These are phyloP conservation scores for Hedychridium roseum DNA, from an alignment of 2,888 invertebrate genomes.

Conservation along the genomic window DNA sequence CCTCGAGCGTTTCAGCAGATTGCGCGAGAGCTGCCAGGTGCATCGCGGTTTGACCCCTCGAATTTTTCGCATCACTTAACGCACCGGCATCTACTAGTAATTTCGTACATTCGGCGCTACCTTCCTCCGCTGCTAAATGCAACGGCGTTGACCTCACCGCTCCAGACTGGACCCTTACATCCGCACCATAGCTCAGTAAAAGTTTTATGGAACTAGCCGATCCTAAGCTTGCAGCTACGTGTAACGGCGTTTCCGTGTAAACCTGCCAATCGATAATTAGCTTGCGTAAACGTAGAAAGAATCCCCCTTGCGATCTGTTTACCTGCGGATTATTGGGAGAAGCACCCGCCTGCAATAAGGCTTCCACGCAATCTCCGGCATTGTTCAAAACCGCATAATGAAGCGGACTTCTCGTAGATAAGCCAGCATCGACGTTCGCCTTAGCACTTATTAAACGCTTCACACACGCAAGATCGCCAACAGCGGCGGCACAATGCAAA, in stretches of 20 bases:
- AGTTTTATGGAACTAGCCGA: conserved; percentile 75
- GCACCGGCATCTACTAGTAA: conserved; percentile 79
- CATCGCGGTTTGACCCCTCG: conserved; percentile 81
- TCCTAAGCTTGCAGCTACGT: conserved; percentile 81
- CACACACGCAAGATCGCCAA: conserved; percentile 70
- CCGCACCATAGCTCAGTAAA: conserved; percentile 80
- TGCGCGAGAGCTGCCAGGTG: conserved; percentile 86
- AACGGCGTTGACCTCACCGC: conserved; percentile 79
- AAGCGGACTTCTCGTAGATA: conserved; percentile 75
- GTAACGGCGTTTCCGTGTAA: conserved; percentile 85
- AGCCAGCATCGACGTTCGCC: conserved; percentile 82
- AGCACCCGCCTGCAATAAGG: conserved; percentile 79
- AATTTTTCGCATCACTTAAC: conserved; percentile 77
- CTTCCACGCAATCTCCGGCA: conserved; percentile 76
- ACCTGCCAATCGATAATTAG: conserved; percentile 65
- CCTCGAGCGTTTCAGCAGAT: conserved; percentile 78
- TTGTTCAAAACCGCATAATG: conserved; percentile 86
- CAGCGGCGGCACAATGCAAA: conserved; percentile 79
- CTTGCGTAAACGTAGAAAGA: conserved; percentile 20
- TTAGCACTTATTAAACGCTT: conserved; percentile 74
- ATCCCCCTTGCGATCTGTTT: conserved; percentile 12
- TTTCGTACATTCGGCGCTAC: conserved; percentile 79
- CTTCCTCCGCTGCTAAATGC: conserved; percentile 89
- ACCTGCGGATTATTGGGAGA: conserved; percentile 85
- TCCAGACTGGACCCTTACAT: conserved; percentile 79